phyloP scores from a whole-genome alignment of 1,140 invertebrate species.

The Habropoda laboriosa region DNA sequence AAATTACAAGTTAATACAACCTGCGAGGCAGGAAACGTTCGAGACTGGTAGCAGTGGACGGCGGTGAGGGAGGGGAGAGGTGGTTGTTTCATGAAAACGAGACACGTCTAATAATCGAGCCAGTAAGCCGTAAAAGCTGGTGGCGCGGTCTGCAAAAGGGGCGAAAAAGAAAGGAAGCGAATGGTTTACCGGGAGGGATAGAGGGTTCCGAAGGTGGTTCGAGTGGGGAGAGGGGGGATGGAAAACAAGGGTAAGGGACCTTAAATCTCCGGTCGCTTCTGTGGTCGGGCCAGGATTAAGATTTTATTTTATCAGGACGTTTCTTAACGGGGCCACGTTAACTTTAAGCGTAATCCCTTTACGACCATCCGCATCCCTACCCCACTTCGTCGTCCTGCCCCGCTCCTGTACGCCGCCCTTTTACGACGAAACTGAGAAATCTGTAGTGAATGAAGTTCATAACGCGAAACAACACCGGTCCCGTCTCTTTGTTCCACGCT shows the following conservation, averaged over 20 bases:
- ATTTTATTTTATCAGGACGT: conserved; percentile 78
- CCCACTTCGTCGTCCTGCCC: neutral
- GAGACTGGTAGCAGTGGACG: too few relatives aligned
- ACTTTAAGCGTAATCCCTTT: conserved; percentile 76
- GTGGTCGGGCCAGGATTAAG: conserved; percentile 69
- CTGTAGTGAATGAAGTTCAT: conserved; percentile 32
- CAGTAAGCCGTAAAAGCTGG: conserved; percentile 49
- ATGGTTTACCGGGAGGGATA: conserved; percentile 22
- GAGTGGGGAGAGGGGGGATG: neutral
- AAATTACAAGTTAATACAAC: conserved; percentile 22
- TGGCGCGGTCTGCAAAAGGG: conserved; percentile 9
- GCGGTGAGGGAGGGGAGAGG: neutral
- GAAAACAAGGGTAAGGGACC: conserved; percentile 56
- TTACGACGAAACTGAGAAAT: conserved; percentile 72
- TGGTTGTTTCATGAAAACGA: conserved; percentile 31
- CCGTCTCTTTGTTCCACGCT: too few relatives aligned
- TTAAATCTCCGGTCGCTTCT: conserved; percentile 72
- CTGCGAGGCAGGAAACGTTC: neutral
- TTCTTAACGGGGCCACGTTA: conserved; percentile 65
- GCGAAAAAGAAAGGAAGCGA: conserved; percentile 13
- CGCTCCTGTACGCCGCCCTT: too few relatives aligned
- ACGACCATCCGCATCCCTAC: too few relatives aligned
- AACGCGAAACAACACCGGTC: neutral
- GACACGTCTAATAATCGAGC: conserved; percentile 56
- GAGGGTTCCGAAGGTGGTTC: too few relatives aligned